These are phyloP conservation scores for Hirtodrosophila duncani DNA, from an alignment of 2,888 invertebrate species.

Conservation along the genomic window DNA sequence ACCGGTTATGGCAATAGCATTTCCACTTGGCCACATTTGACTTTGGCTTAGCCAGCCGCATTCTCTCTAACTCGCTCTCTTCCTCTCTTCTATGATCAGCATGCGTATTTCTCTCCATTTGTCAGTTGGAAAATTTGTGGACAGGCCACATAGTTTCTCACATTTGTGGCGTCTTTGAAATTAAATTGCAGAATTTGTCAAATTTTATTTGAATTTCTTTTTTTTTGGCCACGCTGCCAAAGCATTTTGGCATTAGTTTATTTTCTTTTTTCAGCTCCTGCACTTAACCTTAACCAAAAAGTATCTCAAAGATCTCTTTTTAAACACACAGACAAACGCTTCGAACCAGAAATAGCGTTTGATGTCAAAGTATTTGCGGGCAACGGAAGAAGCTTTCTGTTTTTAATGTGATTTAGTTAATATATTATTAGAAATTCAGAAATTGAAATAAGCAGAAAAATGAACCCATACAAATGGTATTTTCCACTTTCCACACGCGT, in stretches of 20 bases:
- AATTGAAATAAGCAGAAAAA: not conserved
- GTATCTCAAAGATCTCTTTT: not conserved
- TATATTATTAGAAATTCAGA: slow-evolving; percentile 32
- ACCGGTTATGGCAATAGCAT: too few species aligned
- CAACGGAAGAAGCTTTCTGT: too few species aligned
- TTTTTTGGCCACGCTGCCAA: slow-evolving; percentile 57
- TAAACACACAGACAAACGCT: not conserved
- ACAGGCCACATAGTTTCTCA: not conserved
- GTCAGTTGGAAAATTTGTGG: slow-evolving; percentile 6
- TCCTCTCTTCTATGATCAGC: too few species aligned
- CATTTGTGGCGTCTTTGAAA: slow-evolving; percentile 18
- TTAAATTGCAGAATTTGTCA: slow-evolving; percentile 62
- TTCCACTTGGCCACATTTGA: too few species aligned
- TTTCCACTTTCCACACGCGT: slow-evolving; percentile 31
- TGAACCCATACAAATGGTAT: slow-evolving; percentile 5
- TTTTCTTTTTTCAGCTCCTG: not conserved
- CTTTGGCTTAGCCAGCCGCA: too few species aligned
- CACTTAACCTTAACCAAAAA: slow-evolving; percentile 64
- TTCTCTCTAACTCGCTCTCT: too few species aligned
- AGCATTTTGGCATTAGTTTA: slow-evolving; percentile 46
- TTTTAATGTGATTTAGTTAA: slow-evolving; percentile 54
- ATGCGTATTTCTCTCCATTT: not conserved
- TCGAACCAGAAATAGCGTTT: slow-evolving; percentile 41
- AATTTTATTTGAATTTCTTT: slow-evolving; percentile 3
- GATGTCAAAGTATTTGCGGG: too few species aligned